Evolutionary conservation across 2,888 invertebrate genomes (phyloP), one percentile per base, ranked within the genome.

Genomic region (Dorcus hopei): DNA sequence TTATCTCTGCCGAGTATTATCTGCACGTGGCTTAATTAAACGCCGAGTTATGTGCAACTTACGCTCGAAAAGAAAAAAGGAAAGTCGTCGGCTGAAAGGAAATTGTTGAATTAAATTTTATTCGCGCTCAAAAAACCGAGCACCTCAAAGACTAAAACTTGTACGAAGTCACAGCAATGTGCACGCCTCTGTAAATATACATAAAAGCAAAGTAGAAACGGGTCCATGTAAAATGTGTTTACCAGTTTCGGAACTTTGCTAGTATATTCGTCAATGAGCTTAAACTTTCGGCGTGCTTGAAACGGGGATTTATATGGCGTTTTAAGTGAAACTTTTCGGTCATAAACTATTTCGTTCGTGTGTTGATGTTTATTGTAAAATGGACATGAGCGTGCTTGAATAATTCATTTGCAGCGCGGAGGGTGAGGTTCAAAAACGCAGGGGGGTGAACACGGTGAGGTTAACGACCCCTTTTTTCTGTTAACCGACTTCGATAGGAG

Each of bases 211-310:
- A 52, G 38, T 60, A 57, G 60, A 62, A 62, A 60, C 59, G 55
- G 58, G 61, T 63, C 62, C 59, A 61, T 59, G 62, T 63, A 65
- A 67, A 67, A 65, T 61, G 61, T 63, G 64, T 54, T 58, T 61
- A 58, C 65, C 65, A 67, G 65, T 65, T 65, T 59, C 45, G 45
- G 59, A 62, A 60, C 60, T 62, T 62, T 53, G 51, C 54, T 56
- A 57, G 59, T 57, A 57, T 57, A 62, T 59, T 61, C 62, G 59
- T 65, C 67, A 65, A 65, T 63, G 62, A 66, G 52, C 52, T 62
- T 61, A 57, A 63, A 63, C 63, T 63, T 63, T 61, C 57, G 59
- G 57, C 56, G 51, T 54, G 41, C 26, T 51, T 52, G 54, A 58
- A 56, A 62, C 51, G 55, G 58, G 55, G 58, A 59, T 62, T 57